Base-by-base conservation (phyloP, 2,113 vertebrate species). In the Melanostigma gelatinosum region DNA sequence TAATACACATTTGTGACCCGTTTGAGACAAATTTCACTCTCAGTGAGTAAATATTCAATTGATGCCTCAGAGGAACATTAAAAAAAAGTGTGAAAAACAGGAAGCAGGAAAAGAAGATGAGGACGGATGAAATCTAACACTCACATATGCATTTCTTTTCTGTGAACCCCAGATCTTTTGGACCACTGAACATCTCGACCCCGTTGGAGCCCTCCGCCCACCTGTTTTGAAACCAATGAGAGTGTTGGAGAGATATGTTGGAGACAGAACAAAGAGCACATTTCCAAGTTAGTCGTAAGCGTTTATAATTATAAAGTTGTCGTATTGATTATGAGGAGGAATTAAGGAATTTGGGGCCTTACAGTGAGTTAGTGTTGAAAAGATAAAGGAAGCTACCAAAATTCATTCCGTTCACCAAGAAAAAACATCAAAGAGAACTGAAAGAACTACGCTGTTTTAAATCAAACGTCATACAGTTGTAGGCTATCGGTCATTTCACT, bases 361-460 rank as follows among this genome's bases (percentile, higher is more conserved):
- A 63, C 34, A 20, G 36, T 54, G 15, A 36, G 8, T 13, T 22
- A 38, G 11, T 78, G 29, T 57, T 22, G 18, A 18, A 69, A 36
- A 61, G 12, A 55, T 40, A 65, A 55, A 58, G 61, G 13, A 32
- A 55, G 55, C 36, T 18, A 13, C 44, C 13, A 36, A 36, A 55
- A 62, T 54, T 44, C 44, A 52, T 40, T 44, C 24, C n/a, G 13
- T 22, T 68, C 16, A 10, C 32, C 32, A 42, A 40, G 6, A 32
- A 62, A 1, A 60, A 22, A 62, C 24, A 62, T 54, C 63, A 64
- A 58, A 79, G 32, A 46, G 52, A 62, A 29, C 11, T 52, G 24
- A 50, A 34, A 63, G 38, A 50, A 40, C 29, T 22, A n/a, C 3
- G 18, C 34, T 54, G 20, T 54, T 72, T 54, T 44, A 61, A 32